Conservation (phyloP, 2,797 vertebrate genomes). For the Pelodytes ibericus region DNA sequence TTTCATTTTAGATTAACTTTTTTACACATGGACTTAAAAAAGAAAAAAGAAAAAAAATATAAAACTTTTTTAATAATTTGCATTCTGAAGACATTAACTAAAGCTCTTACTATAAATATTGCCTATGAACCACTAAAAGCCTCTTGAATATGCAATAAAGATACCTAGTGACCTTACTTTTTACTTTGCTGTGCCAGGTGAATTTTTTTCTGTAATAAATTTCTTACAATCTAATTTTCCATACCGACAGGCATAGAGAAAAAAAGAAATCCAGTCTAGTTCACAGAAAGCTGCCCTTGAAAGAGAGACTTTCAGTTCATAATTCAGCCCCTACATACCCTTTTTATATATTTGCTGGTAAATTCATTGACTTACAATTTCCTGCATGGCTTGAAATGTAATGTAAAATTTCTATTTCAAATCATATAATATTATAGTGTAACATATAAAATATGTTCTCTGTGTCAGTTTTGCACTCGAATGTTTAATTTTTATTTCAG, state of each 20-base stretch:
- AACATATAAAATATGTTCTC: constrained; percentile 32
- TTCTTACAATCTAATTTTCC: constrained; percentile 56
- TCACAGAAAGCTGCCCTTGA: constrained; percentile 52
- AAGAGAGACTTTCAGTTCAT: constrained; percentile 52
- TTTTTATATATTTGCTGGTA: constrained; percentile 51
- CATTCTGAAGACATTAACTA: constrained; percentile 46
- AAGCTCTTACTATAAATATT: constrained; percentile 52
- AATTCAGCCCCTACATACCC: constrained; percentile 47
- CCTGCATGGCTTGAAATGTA: constrained; percentile 46
- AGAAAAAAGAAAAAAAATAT: constrained; percentile 14
- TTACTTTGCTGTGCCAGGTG: constrained; percentile 56
- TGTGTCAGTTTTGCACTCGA: constrained; percentile 17
- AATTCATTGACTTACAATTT: constrained; percentile 51
- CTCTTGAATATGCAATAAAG: constrained; percentile 55
- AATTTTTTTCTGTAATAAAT: constrained; percentile 56
- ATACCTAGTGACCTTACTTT: constrained; percentile 57
- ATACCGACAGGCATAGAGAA: constrained; percentile 52
- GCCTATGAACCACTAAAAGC: constrained; percentile 50
- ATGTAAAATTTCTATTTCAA: constrained; percentile 51
- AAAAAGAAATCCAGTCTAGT: constrained; percentile 51
- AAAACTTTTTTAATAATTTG: constrained; percentile 25
- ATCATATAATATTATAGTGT: constrained; percentile 45
- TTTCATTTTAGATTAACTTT: constrained; percentile 21
- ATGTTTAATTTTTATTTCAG: constrained; percentile 46
- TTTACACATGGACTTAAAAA: constrained; percentile 23